Conservation (phyloP, 1,140 invertebrate genomes). For the Apis mellifera region DNA sequence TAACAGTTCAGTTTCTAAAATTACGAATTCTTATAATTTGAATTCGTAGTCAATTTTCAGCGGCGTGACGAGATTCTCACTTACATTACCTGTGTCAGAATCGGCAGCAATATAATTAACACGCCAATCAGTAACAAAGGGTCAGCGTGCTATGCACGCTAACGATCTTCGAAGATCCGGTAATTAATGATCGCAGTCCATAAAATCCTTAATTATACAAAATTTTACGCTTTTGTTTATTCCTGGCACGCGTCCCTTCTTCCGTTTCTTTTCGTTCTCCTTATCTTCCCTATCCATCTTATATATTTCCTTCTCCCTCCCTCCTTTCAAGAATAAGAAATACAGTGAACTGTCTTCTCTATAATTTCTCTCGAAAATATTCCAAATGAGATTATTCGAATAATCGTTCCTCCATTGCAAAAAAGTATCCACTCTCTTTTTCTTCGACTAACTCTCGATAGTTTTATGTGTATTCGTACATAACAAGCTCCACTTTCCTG, state of each 20-base stretch:
- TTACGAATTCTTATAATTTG: background rate
- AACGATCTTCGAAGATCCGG: conserved; percentile 50
- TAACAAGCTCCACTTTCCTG: conserved; percentile 16
- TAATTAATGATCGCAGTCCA: conserved; percentile 71
- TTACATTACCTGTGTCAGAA: conserved; percentile 34
- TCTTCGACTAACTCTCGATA: background rate
- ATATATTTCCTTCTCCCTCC: no score
- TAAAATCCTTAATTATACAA: conserved; percentile 71
- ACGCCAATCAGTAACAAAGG: conserved; percentile 64
- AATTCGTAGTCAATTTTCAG: conserved; percentile 50
- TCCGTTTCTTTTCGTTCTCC: background rate
- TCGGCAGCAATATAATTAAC: conserved; percentile 64
- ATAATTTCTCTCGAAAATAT: no score
- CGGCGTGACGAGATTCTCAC: conserved; percentile 11
- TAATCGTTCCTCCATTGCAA: no score
- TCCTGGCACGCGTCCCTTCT: conserved; percentile 60
- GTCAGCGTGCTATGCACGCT: conserved; percentile 51
- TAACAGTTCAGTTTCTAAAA: background rate
- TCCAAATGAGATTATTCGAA: no score
- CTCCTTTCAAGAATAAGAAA: no score
- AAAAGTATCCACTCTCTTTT: background rate
- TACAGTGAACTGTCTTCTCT: no score
- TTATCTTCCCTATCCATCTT: background rate
- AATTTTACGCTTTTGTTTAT: conserved; percentile 75
- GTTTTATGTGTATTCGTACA: background rate